Evolutionary conservation across 2,113 vertebrate species (phyloP), one percentile per base, ranked within the genome.

Genomic region (Sander vitreus): DNA sequence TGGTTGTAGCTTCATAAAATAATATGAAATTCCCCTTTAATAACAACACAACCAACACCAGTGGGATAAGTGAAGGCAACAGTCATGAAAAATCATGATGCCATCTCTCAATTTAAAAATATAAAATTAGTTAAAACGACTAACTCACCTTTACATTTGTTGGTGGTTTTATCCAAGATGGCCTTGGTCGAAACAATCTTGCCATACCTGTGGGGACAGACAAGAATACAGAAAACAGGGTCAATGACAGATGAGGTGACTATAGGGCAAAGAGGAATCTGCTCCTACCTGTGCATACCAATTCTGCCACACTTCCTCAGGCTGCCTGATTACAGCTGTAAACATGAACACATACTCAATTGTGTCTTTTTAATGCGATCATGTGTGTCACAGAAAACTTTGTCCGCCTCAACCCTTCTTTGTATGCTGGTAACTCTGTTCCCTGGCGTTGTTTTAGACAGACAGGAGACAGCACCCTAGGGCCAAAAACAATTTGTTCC

Each of bases 151-250:
- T 98, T 98, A 93, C 97, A 98, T 88, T 97, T 97, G 92, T 97
- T 98, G 88, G 97, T 98, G 25, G 96, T 97, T 95, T 98, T 98
- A 90, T 98, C 97, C 94, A 98, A 88, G 76, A 98, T 98, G 90
- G 97, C 97, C 86, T 98, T 98, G 14, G 97, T 98, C 51, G 97
- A 98, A 72, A 98, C 97, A 47, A 98, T 98, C 94, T 98, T 98
- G 89, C 97, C 97, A 53, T 98, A 98, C 81, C 97, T 98, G 80
- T 5, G 59, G 47, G 25, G 72, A 79, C 27, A 84, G 66, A 84
- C 33, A 62, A 30, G 39, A 68, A 70, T 1, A 55, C 21, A 88
- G 50, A 62, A 45, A 68, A 51, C 51, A 70, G 60, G 50, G 77
- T 75, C 55, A 87, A 16, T 84, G 66, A 73, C 6, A 63, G 47